Conservation (phyloP, 1,140 invertebrate genomes). For the Macrobrachium rosenbergii region DNA sequence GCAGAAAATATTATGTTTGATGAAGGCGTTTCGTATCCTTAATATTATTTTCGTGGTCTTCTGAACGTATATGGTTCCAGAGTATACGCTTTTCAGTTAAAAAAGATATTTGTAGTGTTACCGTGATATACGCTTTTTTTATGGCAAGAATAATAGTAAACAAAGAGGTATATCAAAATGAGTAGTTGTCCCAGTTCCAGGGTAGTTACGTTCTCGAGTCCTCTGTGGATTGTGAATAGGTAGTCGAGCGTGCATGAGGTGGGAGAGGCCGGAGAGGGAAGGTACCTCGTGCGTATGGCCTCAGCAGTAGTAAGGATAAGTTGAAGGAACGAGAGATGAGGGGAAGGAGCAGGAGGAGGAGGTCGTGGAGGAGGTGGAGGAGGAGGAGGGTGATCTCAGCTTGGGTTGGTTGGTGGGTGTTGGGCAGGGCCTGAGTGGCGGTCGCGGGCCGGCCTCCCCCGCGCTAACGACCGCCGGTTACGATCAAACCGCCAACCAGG, state of each 20-base stretch:
- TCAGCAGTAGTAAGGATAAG: not conserved
- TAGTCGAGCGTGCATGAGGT: not conserved
- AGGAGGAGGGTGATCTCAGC: not conserved
- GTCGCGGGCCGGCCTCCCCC: conserved; percentile 33
- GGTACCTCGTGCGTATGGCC: not conserved
- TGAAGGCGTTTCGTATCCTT: too few species aligned
- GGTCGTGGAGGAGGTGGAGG: conserved; percentile 1
- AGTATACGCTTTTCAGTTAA: too few species aligned
- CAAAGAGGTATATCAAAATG: too few species aligned
- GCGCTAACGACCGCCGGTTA: conserved; percentile 42
- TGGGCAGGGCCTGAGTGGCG: conserved; percentile 17
- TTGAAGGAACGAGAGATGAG: not conserved
- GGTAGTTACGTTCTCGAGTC: too few species aligned
- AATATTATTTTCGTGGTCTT: too few species aligned
- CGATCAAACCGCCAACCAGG: conserved; percentile 50
- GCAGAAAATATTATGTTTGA: too few species aligned
- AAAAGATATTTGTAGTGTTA: too few species aligned
- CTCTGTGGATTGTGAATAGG: not conserved
- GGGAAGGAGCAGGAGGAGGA: not conserved
- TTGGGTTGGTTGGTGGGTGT: conserved; percentile 8
- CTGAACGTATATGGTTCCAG: too few species aligned
- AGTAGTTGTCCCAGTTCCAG: too few species aligned
- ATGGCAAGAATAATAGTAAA: too few species aligned
- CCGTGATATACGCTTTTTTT: too few species aligned
- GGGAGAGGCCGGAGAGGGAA: not conserved